A percentile compares a stretch with the other conserved stretches of the same genome.
These are phyloP conservation scores for Centropus bengalensis DNA, from an alignment of 2,113 vertebrate species.

Conservation along the genomic window DNA sequence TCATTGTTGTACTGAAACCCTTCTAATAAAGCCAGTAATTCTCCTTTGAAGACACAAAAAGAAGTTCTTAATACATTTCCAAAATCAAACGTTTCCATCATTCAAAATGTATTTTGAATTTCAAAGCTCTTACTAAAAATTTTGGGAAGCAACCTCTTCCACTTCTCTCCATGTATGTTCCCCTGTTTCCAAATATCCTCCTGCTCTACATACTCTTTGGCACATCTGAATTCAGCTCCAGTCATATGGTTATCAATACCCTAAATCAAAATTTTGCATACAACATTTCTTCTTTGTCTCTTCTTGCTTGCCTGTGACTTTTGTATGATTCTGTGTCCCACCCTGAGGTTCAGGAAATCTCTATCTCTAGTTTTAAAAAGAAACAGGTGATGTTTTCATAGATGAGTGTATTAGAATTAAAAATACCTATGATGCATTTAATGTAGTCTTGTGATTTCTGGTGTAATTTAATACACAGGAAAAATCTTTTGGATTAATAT, in stretches of 20 bases:
- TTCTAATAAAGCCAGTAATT: neutral
- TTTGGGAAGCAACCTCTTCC: neutral
- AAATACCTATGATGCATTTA: slow-evolving; percentile 17
- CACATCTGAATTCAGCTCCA: neutral
- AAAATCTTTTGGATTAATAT: slow-evolving; percentile 16
- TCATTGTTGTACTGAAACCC: neutral
- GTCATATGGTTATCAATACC: neutral
- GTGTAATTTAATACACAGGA: slow-evolving; percentile 10
- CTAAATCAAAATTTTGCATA: neutral
- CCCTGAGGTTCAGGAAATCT: neutral
- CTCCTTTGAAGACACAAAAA: neutral
- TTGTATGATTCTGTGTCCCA: neutral
- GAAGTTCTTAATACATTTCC: neutral
- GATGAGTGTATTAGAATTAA: slow-evolving; percentile 43
- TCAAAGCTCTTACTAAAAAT: neutral
- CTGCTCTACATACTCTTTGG: neutral
- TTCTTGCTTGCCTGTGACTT: neutral
- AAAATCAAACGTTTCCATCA: neutral
- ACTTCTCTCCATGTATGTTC: neutral
- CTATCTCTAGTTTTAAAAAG: neutral
- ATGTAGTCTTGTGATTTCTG: slow-evolving; percentile 33
- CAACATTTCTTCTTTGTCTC: neutral
- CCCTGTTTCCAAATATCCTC: neutral
- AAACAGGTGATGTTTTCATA: slow-evolving; percentile 57
- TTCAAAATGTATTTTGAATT: neutral